Base-by-base conservation (phyloP, 37 sponge, comb jelly and placozoan genomes). In the Geodia barretti region DNA sequence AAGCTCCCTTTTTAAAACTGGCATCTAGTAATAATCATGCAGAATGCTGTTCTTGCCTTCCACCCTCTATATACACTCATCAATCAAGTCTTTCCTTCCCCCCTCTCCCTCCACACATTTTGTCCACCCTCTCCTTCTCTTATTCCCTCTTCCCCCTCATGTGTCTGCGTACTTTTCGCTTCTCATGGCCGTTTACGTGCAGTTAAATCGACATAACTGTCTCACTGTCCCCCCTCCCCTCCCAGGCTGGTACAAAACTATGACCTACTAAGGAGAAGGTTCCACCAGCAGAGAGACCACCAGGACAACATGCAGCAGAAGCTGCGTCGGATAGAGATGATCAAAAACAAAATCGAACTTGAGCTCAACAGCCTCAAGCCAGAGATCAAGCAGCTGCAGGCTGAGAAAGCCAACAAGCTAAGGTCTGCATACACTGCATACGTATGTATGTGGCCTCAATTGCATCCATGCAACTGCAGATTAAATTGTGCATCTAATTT, bases 351-450 rank as follows among this genome's bases (percentile, higher is more conserved):
- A 35, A 28, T 88, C 32, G 95, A 90, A 33, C 71, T 62, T 39
- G 88, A 86, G 38, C 67, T 90, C 24, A 94, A 91, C 68, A 67
- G 67, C 38, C 66, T 94, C 59, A 94, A 88, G 54, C 95, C 95
- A 14, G 73, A 81, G 81, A 59, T 94, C 38, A 94, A 89, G 40
- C 24, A 39, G 39, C 81, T 88, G 34, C 88, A 90, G 60, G 38
- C 73, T 32, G 89, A 94, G 42, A 90, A 74, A 60, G 80, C 41
- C 8, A 69, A 42, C 39, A 74, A 64, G 39, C 41, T 84, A 19
- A 68, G 84, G 88, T 88, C 7, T 4, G 54, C 60, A 17, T 23
- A 20, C n/a, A n/a, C n/a, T n/a, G n/a, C n/a, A n/a, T n/a, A n/a
- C n/a, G n/a, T n/a, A n/a, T n/a, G n/a, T n/a, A n/a, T n/a, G n/a